phyloP scores from a whole-genome alignment of 2,888 invertebrate species.

The Amiota mariae region DNA sequence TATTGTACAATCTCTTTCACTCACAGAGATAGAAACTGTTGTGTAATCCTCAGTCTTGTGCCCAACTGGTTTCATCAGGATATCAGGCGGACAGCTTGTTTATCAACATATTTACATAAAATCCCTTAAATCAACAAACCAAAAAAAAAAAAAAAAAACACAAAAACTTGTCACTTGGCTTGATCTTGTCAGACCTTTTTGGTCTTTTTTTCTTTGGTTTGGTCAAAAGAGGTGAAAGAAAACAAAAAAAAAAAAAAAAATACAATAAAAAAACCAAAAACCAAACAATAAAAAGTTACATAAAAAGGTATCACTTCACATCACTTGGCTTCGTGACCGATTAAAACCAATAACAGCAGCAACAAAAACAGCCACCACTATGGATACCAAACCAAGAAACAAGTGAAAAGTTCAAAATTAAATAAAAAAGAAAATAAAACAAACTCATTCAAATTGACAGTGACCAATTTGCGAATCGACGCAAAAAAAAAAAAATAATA shows the following conservation, averaged over 20 bases:
- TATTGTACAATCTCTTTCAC: no score
- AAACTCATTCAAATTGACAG: constrained; percentile 20
- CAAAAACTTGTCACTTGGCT: constrained; percentile 9
- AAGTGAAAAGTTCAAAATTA: background rate
- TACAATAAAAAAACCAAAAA: background rate
- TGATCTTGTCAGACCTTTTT: constrained; percentile 14
- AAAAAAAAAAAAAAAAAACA: no score
- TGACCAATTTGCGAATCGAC: constrained; percentile 19
- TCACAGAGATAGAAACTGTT: no score
- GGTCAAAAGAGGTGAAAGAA: background rate
- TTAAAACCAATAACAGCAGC: background rate
- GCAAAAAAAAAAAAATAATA: constrained; percentile 6
- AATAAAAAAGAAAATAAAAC: constrained; percentile 1
- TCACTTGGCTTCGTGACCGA: constrained; percentile 18
- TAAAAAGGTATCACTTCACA: background rate
- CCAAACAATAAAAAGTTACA: background rate
- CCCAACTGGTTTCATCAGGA: no score
- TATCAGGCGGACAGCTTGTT: no score
- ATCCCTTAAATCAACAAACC: no score
- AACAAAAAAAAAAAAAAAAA: background rate
- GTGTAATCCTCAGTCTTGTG: no score
- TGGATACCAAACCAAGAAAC: background rate
- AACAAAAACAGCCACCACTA: no score
- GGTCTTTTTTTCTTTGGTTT: background rate
- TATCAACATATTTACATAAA: no score